A percentile compares a stretch with the other conserved stretches of the same genome.
Evolutionary conservation across 2,888 invertebrate species (phyloP).

Genomic region (Eucera pruinosa): DNA sequence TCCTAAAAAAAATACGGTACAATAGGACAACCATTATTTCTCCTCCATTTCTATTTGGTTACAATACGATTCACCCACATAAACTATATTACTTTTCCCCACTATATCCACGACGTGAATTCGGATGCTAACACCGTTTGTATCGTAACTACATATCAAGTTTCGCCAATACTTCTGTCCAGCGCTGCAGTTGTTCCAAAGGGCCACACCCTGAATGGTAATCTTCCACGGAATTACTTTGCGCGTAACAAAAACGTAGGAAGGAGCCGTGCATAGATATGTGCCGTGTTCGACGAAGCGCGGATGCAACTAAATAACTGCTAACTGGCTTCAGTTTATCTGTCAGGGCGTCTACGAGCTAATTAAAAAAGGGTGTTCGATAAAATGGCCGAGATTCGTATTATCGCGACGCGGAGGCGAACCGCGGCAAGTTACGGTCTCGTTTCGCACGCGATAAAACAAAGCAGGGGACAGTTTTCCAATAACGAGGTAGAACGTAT

Average conservation of each 20-base stretch:
- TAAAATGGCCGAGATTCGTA: conserved; percentile 22
- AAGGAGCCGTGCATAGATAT: neutral
- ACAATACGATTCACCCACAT: too few species aligned
- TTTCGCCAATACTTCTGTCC: too few species aligned
- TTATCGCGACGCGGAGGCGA: conserved; percentile 10
- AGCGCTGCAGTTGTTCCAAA: too few species aligned
- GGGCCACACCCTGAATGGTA: conserved; percentile 2
- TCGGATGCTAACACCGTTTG: too few species aligned
- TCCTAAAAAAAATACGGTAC: too few species aligned
- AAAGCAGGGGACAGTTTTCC: conserved; percentile 52
- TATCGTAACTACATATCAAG: too few species aligned
- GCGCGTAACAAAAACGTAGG: neutral
- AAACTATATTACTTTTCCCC: too few species aligned
- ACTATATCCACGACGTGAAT: too few species aligned
- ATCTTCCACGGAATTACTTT: neutral
- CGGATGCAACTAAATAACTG: conserved; percentile 38
- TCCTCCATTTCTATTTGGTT: too few species aligned
- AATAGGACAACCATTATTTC: too few species aligned
- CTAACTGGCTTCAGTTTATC: conserved; percentile 15
- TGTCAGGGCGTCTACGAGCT: conserved; percentile 26
- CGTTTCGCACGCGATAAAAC: conserved; percentile 55
- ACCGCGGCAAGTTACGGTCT: conserved; percentile 4
- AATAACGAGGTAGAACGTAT: conserved; percentile 64
- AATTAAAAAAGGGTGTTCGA: conserved; percentile 45
- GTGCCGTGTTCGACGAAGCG: conserved; percentile 40